Base-by-base conservation (phyloP, 92 coral and sea anemone genomes). In the Zoanthus sansibaricus region DNA sequence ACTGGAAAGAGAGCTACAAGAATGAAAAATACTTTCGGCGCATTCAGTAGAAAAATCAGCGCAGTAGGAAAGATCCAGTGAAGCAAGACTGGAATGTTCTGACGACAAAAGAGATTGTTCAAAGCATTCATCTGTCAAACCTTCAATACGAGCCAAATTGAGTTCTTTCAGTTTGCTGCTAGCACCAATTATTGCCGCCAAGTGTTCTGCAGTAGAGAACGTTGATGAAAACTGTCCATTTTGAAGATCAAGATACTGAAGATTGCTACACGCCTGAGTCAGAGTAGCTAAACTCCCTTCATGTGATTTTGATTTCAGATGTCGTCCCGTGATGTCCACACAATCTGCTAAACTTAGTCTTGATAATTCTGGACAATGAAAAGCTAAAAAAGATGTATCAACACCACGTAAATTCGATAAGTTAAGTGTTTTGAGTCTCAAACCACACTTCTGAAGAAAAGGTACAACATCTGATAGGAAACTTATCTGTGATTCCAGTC, bases 1-100 rank as follows among this genome's bases (percentile, higher is more conserved):
- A 51, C 21, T 72, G 18, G 80, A 18, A n/a, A 94, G 91, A 21
- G 70, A 59, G 76, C 80, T 72, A 66, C 93, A 94, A 61, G 62
- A 75, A 42, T 76, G 58, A 15, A 89, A 49, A 3, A 92, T 7
- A 71, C 52, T 31, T 15, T 70, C 51, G 18, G 87, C 78, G 45
- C 90, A 79, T 77, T 89, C 94, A 51, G 82, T 83, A 52, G 89
- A 71, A 11, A 94, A 68, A 61, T 85, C 89, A 54, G 85, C n/a
- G 75, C 95, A 92, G 37, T 77, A 47, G 42, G 95, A 94, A 68
- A 94, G 87, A 79, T 94, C 83, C 9, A 92, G 71, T 31, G 82
- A 62, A 77, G 79, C 73, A 37, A 94, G 52, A 9, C 52, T 16
- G 7, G 78, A 56, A 49, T 87, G 71, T 37, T 54, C 79, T 56